Percentiles rank a stretch among this genome's conserved stretches.
Evolutionary conservation across 2,888 invertebrate genomes (phyloP).

Genomic region (Cerastis leucographa): DNA sequence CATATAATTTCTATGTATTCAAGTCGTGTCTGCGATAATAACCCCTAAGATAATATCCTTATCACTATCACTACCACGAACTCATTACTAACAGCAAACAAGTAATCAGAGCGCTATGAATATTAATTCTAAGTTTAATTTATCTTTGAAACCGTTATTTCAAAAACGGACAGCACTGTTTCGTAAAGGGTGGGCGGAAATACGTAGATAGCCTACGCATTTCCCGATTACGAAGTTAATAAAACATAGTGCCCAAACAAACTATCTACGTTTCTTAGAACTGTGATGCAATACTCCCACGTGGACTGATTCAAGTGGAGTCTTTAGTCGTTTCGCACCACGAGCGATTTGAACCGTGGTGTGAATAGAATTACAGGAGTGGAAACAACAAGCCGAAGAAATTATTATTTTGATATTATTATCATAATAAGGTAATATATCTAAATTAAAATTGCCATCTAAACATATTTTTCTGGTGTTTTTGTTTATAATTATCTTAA

Average conservation of each 20-base stretch:
- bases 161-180: conserved; percentile 45
- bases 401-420: too few relatives aligned
- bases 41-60: conserved; percentile 41
- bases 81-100: conserved; percentile 39
- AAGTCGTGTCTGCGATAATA: conserved; percentile 7
- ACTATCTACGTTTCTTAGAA: conserved; percentile 49
- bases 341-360: too few relatives aligned
- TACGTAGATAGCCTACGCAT: conserved; percentile 72
- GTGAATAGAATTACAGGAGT: too few relatives aligned
- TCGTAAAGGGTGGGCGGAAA: conserved; percentile 66
- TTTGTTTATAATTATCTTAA: too few relatives aligned
- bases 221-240: conserved; percentile 64
- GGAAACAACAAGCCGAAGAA: too few relatives aligned
- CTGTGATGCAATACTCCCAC: conserved; percentile 67
- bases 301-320: conserved; percentile 53
- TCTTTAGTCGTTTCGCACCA: too few relatives aligned
- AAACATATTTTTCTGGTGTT: too few relatives aligned
- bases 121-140: conserved; percentile 36
- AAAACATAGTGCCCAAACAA: conserved; percentile 58
- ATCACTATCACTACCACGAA: conserved; percentile 50
- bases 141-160: conserved; percentile 36
- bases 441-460: too few relatives aligned
- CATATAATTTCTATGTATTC: not conserved
- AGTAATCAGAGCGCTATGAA: conserved; percentile 29
- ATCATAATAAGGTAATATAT: too few relatives aligned